phyloP scores from a whole-genome alignment of 2,113 vertebrate species.

The Sterna hirundo region DNA sequence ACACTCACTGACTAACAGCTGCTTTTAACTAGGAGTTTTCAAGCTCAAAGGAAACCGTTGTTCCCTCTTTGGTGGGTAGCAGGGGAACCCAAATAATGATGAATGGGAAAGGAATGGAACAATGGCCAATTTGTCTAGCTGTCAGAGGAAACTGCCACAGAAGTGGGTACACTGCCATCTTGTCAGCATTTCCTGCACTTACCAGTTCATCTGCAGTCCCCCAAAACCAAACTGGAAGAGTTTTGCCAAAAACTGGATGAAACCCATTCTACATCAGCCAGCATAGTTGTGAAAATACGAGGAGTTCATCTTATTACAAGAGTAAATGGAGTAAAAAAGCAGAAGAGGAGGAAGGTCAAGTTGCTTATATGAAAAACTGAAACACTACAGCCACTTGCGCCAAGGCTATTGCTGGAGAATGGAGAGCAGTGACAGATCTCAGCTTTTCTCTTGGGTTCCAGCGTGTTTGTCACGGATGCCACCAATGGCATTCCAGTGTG shows the following conservation, averaged over 20 bases:
- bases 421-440: background rate
- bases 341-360: background rate
- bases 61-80: background rate
- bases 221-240: background rate
- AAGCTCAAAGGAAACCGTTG: slow-evolving; percentile 5
- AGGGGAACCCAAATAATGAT: background rate
- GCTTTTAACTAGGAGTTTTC: background rate
- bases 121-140: slow-evolving; percentile 11
- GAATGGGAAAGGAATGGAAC: slow-evolving; percentile 18
- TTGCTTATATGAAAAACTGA: background rate
- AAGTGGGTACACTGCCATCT: background rate
- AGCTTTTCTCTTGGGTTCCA: background rate
- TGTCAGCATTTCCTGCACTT: background rate
- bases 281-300: background rate
- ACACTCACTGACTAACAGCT: background rate
- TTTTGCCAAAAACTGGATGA: background rate
- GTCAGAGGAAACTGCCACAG: background rate
- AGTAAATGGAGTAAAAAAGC: background rate
- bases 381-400: background rate
- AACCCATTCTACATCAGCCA: background rate
- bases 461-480: background rate
- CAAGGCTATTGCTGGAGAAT: background rate
- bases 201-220: background rate
- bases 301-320: background rate
- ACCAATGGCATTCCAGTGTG: background rate